These are phyloP conservation scores for Hemithea aestivaria DNA, from an alignment of 2,888 invertebrate species.

Conservation along the genomic window DNA sequence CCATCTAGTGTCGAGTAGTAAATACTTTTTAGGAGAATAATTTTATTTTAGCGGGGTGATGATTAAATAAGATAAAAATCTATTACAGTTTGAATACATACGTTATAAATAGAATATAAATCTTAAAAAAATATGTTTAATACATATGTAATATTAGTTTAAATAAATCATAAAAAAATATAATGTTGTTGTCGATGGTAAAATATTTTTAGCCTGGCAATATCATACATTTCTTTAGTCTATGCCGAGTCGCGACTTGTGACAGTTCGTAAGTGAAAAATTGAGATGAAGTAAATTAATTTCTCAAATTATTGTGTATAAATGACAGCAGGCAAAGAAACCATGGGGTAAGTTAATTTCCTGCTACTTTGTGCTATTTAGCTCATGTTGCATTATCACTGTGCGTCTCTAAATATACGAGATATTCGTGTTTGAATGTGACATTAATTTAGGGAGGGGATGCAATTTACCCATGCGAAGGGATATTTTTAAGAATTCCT, in stretches of 20 bases:
- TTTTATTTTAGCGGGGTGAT: too few relatives aligned
- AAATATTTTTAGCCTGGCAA: neutral
- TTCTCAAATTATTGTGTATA: conserved; percentile 70
- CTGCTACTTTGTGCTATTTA: conserved; percentile 19
- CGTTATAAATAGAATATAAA: too few relatives aligned
- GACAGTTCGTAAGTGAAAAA: conserved; percentile 56
- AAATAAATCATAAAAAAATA: too few relatives aligned
- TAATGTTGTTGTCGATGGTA: too few relatives aligned
- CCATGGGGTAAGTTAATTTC: conserved; percentile 84
- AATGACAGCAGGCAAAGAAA: conserved; percentile 91
- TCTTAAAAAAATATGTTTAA: too few relatives aligned
- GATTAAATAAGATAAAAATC: too few relatives aligned
- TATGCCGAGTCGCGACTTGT: conserved; percentile 52
- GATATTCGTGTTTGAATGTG: conserved; percentile 48
- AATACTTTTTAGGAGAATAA: too few relatives aligned
- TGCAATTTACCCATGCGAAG: conserved; percentile 72
- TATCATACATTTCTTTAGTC: conserved; percentile 27
- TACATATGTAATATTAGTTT: too few relatives aligned
- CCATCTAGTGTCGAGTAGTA: conserved; percentile 8
- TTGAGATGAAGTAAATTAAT: conserved; percentile 58
- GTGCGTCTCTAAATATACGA: conserved; percentile 17
- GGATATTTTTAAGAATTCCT: conserved; percentile 61
- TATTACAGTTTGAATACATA: too few relatives aligned
- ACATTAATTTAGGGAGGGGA: conserved; percentile 76
- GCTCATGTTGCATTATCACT: conserved; percentile 9